A percentile compares a stretch with the other conserved stretches of the same genome.
phyloP scores from a whole-genome alignment of 2,113 vertebrate species.

The Daboia siamensis region DNA sequence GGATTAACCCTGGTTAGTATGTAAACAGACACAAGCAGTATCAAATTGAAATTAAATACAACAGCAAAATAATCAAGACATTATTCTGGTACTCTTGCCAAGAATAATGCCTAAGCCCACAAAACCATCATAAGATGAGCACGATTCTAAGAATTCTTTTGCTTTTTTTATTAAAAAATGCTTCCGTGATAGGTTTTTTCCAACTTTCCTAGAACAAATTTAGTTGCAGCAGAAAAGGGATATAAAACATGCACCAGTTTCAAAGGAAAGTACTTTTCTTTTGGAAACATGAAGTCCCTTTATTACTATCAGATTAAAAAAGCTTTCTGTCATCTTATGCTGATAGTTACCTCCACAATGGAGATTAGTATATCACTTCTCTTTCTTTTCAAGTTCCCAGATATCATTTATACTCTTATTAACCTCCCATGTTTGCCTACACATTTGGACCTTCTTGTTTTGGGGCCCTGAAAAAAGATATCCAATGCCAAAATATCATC shows the following conservation, averaged over 20 bases:
- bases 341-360: not conserved
- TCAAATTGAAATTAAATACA: not conserved
- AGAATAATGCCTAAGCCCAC: not conserved
- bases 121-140: not conserved
- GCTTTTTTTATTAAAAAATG: no score
- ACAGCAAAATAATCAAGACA: not conserved
- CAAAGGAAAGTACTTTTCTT: not conserved
- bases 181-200: not conserved
- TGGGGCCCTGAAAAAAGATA: not conserved
- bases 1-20: not conserved
- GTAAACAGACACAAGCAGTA: not conserved
- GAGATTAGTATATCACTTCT: not conserved
- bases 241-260: not conserved
- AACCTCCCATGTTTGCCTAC: not conserved
- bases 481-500: not conserved
- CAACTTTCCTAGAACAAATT: not conserved
- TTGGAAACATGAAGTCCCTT: not conserved
- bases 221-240: not conserved
- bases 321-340: not conserved
- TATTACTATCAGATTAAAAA: not conserved
- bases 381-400: not conserved
- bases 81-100: not conserved
- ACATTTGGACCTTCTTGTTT: not conserved
- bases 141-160: not conserved
- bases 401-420: not conserved